Percentiles rank a stretch among this genome's conserved stretches.
Conservation (phyloP, 2,888 invertebrate genomes). For the Rhyacophila evoluta region DNA sequence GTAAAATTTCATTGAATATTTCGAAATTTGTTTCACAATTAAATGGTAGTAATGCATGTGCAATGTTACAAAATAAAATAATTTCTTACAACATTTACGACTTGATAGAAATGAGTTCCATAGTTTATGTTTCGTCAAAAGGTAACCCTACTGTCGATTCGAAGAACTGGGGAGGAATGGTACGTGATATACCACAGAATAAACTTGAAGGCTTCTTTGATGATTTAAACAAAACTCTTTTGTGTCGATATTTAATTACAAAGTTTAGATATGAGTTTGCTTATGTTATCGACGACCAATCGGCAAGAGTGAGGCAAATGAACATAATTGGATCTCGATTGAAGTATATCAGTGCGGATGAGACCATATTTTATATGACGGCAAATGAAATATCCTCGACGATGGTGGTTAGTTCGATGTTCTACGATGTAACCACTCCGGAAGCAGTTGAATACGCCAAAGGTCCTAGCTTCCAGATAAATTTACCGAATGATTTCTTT, state of each 20-base stretch:
- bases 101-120: constrained; percentile 53
- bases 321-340: constrained; percentile 41
- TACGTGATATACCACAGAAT: constrained; percentile 60
- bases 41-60: constrained; percentile 54
- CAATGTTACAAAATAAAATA: constrained; percentile 36
- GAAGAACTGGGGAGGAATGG: constrained; percentile 67
- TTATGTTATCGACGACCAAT: constrained; percentile 62
- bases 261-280: constrained; percentile 62
- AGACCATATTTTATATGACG: constrained; percentile 26
- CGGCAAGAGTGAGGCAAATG: constrained; percentile 27
- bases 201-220: constrained; percentile 60
- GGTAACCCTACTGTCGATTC: constrained; percentile 65
- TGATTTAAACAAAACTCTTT: constrained; percentile 56
- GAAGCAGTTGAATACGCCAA: constrained; percentile 65
- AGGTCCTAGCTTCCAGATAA: constrained; percentile 74
- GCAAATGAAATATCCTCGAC: neutral
- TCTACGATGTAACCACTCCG: constrained; percentile 62
- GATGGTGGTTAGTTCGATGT: constrained; percentile 59
- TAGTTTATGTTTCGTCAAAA: constrained; percentile 62
- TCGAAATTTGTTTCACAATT: constrained; percentile 39
- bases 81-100: neutral
- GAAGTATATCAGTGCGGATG: constrained; percentile 29
- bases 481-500: constrained; percentile 80
- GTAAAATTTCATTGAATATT: constrained; percentile 56
- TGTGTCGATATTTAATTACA: constrained; percentile 61